These are phyloP conservation scores for Ciconia maguari DNA, from an alignment of 2,113 vertebrate species.

Conservation along the genomic window DNA sequence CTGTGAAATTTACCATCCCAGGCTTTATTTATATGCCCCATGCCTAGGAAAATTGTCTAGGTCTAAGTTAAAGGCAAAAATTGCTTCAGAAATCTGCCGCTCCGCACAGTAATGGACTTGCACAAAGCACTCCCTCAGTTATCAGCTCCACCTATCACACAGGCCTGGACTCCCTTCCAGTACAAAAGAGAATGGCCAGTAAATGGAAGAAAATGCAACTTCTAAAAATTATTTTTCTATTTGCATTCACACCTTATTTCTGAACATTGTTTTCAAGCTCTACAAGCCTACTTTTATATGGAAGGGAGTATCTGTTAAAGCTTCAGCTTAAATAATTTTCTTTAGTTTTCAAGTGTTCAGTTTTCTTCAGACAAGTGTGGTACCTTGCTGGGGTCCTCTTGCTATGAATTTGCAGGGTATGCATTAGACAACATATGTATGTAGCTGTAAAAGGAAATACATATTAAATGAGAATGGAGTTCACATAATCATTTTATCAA, in stretches of 20 bases:
- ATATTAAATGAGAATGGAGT: background rate
- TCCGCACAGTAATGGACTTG: background rate
- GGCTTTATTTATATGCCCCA: background rate
- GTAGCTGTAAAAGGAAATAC: background rate
- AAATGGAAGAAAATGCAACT: background rate
- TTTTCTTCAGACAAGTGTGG: background rate
- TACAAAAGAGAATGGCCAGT: background rate
- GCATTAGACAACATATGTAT: background rate
- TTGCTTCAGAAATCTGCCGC: background rate
- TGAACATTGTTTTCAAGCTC: background rate
- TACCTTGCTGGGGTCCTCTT: background rate
- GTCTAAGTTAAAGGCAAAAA: background rate
- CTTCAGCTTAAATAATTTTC: background rate
- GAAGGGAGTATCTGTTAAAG: background rate
- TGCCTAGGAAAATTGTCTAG: background rate
- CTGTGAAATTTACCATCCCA: background rate
- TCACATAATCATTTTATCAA: background rate
- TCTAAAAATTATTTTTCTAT: background rate
- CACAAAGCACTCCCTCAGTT: background rate
- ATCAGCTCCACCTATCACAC: background rate
- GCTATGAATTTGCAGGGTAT: background rate
- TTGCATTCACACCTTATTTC: background rate
- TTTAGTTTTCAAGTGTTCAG: background rate
- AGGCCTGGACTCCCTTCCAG: background rate
- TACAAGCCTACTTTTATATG: background rate